A percentile compares a stretch with the other conserved stretches of the same genome.
Evolutionary conservation across 23 tunicate species (phyloP).

Genomic region (Trididemnum miniatum): DNA sequence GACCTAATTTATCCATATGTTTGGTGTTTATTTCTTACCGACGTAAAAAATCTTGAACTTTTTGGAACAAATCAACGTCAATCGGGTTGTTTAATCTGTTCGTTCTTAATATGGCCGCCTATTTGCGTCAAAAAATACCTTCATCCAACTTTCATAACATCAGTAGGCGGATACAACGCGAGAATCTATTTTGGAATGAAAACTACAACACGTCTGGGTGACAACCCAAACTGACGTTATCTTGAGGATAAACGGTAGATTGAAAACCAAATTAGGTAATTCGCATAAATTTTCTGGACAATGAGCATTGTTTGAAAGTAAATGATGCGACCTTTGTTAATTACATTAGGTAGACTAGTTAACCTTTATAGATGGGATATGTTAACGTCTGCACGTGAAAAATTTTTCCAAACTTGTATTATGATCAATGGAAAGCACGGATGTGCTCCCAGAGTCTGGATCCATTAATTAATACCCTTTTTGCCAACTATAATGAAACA

Average conservation of each 20-base stretch:
- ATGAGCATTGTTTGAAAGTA: not conserved
- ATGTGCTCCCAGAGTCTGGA: not conserved
- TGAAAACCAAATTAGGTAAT: not conserved
- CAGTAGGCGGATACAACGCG: not conserved
- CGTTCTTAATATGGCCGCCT: too few relatives aligned
- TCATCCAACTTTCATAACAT: slow-evolving; percentile 22
- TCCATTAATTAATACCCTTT: not conserved
- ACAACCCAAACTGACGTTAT: not conserved
- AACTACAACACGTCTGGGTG: not conserved
- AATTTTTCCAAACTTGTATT: not conserved
- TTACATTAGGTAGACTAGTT: not conserved
- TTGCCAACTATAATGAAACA: not conserved
- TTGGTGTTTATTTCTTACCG: too few relatives aligned
- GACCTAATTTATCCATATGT: too few relatives aligned
- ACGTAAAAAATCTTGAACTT: too few relatives aligned
- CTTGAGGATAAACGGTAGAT: too few relatives aligned
- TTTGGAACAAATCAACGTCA: too few relatives aligned
- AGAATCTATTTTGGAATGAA: not conserved
- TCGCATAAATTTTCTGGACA: not conserved
- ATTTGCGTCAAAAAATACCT: too few relatives aligned
- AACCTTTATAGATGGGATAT: not conserved
- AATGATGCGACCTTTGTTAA: not conserved
- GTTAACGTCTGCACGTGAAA: not conserved
- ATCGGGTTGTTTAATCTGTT: too few relatives aligned
- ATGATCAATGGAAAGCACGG: not conserved